phyloP scores from a whole-genome alignment of 1,140 invertebrate genomes.

The Drosophila parabipectinata region DNA sequence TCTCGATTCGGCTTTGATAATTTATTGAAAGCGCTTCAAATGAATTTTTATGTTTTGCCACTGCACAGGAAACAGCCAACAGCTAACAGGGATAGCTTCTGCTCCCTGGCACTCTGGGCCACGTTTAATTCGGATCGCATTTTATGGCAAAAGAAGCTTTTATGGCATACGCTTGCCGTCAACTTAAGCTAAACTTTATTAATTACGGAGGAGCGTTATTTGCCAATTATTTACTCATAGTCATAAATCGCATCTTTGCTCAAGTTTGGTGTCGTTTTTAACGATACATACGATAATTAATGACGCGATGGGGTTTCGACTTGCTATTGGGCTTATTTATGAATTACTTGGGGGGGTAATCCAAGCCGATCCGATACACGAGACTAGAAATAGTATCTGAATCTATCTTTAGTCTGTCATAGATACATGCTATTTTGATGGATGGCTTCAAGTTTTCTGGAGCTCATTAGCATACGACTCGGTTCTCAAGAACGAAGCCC shows the following conservation, averaged over 20 bases:
- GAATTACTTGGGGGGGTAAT: background rate
- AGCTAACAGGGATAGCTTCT: background rate
- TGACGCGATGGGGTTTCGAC: constrained; percentile 9
- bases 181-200: constrained; percentile 76
- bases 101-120: background rate
- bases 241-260: constrained; percentile 8
- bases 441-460: constrained; percentile 1
- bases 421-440: background rate
- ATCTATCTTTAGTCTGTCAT: background rate
- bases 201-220: constrained; percentile 65
- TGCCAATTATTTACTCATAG: constrained; percentile 66
- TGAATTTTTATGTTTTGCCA: constrained; percentile 63
- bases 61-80: background rate
- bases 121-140: constrained; percentile 24
- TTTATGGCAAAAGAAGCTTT: constrained; percentile 57
- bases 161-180: constrained; percentile 59
- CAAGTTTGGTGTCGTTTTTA: constrained; percentile 14
- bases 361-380: background rate
- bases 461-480: constrained; percentile 3
- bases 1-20: constrained; percentile 70
- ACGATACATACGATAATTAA: constrained; percentile 29
- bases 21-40: constrained; percentile 73
- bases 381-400: background rate
- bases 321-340: constrained; percentile 11
- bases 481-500: constrained; percentile 1